Percentiles rank a stretch among this genome's conserved stretches.
These are phyloP conservation scores for Zhuqinia jingwanae DNA, from an alignment of 2,888 invertebrate species.

Conservation along the genomic window DNA sequence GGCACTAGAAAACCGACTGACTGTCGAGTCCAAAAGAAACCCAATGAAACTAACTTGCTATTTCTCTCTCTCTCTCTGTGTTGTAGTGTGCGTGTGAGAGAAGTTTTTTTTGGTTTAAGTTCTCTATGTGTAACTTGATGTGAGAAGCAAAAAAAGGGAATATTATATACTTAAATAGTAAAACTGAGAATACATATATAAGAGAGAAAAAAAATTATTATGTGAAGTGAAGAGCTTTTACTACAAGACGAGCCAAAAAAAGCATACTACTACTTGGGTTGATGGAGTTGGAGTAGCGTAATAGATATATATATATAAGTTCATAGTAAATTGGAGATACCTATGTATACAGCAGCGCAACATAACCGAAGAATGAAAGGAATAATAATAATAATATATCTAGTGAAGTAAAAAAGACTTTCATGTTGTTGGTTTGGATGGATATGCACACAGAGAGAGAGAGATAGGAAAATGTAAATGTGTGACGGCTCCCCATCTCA, in stretches of 20 bases:
- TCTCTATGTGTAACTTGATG: not conserved
- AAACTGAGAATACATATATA: not conserved
- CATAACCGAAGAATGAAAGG: too few species aligned
- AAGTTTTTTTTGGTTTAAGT: not conserved
- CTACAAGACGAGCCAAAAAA: not conserved
- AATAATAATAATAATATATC: too few species aligned
- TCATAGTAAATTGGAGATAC: too few species aligned
- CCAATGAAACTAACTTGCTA: not conserved
- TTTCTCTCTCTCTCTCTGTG: too few species aligned
- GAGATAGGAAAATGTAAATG: not conserved
- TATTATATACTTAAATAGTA: not conserved
- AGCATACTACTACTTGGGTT: not conserved
- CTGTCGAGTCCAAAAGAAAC: constrained; percentile 13
- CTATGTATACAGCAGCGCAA: not conserved
- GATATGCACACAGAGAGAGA: not conserved
- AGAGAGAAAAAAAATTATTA: too few species aligned
- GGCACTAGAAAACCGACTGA: constrained; percentile 64
- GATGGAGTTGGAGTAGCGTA: too few species aligned
- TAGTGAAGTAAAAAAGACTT: not conserved
- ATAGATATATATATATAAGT: too few species aligned
- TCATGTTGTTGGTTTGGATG: not conserved
- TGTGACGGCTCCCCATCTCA: constrained; percentile 19
- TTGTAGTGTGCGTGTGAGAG: constrained; percentile 2
- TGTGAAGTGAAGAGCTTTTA: not conserved
- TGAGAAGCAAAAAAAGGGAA: not conserved